Base-by-base conservation (phyloP, 1,140 invertebrate genomes). In the Drosophila oshimai region DNA sequence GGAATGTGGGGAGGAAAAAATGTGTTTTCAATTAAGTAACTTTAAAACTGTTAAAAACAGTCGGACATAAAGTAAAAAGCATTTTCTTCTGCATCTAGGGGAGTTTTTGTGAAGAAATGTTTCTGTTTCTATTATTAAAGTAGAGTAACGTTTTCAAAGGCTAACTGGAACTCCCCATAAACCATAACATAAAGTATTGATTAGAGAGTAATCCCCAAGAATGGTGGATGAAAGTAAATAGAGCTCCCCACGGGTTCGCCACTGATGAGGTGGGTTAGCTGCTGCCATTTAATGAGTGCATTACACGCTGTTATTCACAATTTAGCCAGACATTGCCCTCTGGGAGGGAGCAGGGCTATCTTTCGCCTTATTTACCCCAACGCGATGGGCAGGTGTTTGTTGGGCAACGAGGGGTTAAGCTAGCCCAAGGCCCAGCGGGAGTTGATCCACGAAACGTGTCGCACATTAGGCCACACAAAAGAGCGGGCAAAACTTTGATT, bases 21-120 rank as follows among this genome's bases (percentile, higher is more conserved):
- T 3, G 3, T 7, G 95, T 96, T 89, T 96, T 96, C 29, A 93
- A 91, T 81, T 79, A 95, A 95, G 0, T 4, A 15, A 7, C 15
- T 3, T 36, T 36, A 7, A 10, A 17, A 22, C 22, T n/a, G n/a
- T n/a, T n/a, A n/a, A n/a, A n/a, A n/a, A n/a, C n/a, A n/a, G n/a
- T n/a, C n/a, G n/a, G n/a, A n/a, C n/a, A n/a, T n/a, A n/a, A n/a
- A n/a, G n/a, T n/a, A n/a, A n/a, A n/a, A n/a, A n/a, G n/a, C n/a
- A n/a, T n/a, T n/a, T n/a, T n/a, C n/a, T n/a, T n/a, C n/a, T n/a
- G n/a, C n/a, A n/a, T n/a, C n/a, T n/a, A n/a, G n/a, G n/a, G n/a
- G n/a, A n/a, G n/a, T n/a, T n/a, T n/a, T n/a, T n/a, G n/a, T n/a
- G n/a, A n/a, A n/a, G 2, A 13, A 13, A 12, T 0, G 6, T 12